Percentiles rank a stretch among this genome's conserved stretches.
These are phyloP conservation scores for Ormyrus labotus DNA, from an alignment of 2,888 invertebrate species.

Conservation along the genomic window DNA sequence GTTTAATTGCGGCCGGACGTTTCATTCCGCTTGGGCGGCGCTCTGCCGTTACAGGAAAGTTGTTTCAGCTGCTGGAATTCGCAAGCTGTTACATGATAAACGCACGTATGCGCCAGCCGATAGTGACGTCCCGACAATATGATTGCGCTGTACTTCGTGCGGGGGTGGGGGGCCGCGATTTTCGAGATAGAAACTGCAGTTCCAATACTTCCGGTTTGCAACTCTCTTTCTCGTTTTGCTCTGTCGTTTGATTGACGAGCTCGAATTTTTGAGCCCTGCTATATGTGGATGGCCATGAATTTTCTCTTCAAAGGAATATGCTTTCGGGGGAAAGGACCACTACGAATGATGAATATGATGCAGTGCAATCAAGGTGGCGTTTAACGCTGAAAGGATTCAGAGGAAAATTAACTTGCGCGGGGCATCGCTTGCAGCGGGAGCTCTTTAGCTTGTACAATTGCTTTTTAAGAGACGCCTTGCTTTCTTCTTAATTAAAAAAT, in stretches of 20 bases:
- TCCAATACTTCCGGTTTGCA: not conserved
- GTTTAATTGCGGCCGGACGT: not conserved
- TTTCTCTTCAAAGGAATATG: too few species aligned
- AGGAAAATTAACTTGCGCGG: too few species aligned
- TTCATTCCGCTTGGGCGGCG: conserved; percentile 15
- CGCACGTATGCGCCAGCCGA: conserved; percentile 61
- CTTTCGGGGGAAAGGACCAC: not conserved
- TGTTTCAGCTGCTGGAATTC: not conserved
- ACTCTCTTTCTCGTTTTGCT: not conserved
- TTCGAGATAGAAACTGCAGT: conserved; percentile 4
- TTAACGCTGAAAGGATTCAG: too few species aligned
- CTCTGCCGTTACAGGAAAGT: conserved; percentile 37
- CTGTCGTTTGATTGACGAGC: conserved; percentile 21
- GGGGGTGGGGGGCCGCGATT: not conserved
- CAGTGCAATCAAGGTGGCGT: not conserved
- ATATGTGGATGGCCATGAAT: too few species aligned
- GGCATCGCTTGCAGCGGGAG: too few species aligned
- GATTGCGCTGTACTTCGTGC: conserved; percentile 60
- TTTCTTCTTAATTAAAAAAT: too few species aligned
- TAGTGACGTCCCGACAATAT: conserved; percentile 64
- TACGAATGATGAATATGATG: not conserved
- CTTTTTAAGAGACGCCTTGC: too few species aligned
- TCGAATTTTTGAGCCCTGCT: not conserved
- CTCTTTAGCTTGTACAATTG: too few species aligned
- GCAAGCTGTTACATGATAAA: conserved; percentile 69